These are phyloP conservation scores for Platycercus adscitus DNA, from an alignment of 2,113 vertebrate genomes.

Conservation along the genomic window DNA sequence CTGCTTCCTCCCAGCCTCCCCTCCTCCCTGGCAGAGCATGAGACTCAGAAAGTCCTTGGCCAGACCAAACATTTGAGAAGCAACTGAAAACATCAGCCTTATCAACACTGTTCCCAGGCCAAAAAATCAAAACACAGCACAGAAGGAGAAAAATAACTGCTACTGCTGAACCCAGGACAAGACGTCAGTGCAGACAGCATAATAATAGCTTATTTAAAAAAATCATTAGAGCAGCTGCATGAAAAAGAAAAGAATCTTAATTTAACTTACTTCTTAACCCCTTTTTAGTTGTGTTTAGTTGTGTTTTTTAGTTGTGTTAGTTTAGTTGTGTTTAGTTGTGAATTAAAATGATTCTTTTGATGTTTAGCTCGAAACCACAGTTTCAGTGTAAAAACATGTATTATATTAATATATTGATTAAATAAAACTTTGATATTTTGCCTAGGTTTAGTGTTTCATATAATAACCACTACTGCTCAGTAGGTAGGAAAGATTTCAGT, in stretches of 20 bases:
- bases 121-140: too few species aligned
- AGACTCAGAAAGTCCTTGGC: too few species aligned
- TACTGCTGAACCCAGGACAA: too few species aligned
- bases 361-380: background rate
- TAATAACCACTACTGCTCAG: background rate
- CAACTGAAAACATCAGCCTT: too few species aligned
- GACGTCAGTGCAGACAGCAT: background rate
- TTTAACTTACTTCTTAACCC: background rate
- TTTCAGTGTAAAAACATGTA: background rate
- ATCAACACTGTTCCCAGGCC: too few species aligned
- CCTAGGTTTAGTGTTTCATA: background rate
- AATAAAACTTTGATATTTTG: background rate
- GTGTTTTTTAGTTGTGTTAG: background rate
- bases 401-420: background rate
- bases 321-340: background rate
- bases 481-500: background rate
- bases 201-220: background rate
- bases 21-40: too few species aligned
- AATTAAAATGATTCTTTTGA: background rate
- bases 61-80: too few species aligned
- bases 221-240: background rate
- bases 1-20: too few species aligned
- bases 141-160: too few species aligned
- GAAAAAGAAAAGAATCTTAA: background rate
- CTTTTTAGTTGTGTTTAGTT: background rate